Base-by-base conservation (phyloP, 2,113 vertebrate genomes). In the Otocyon megalotis region DNA sequence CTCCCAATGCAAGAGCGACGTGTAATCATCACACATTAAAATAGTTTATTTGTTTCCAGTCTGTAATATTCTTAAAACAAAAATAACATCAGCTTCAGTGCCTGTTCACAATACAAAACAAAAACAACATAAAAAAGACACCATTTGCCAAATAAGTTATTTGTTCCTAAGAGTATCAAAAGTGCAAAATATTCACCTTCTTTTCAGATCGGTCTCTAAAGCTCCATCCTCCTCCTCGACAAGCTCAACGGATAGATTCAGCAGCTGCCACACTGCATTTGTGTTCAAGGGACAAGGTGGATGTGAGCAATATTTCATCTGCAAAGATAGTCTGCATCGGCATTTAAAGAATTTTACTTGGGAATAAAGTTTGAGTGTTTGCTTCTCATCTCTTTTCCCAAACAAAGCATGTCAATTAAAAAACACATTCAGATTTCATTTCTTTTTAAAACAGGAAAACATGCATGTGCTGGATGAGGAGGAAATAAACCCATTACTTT, bases 1-100 rank as follows among this genome's bases (percentile, higher is more conserved):
- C 89, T 0, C 7, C 22, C 88, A 77, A 92, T 53, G 50, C 62
- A 62, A 90, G 97, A 82, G 65, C 87, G 58, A 82, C 67, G 15
- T 37, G 9, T 82, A 90, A 15, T 95, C 80, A 32, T 97, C 98
- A 98, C 98, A 99, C 99, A 77, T 97, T 98, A 99, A 99, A 99
- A 99, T 99, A 99, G 98, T 99, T 99, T 99, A 99, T 99, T 99
- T 98, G 97, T 98, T 98, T 98, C 96, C 95, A 98, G 98, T 97
- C 96, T 88, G 92, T 98, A 96, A 96, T 97, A 0, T 10, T 98
- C 95, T 98, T 95, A 97, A 98, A 98, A 98, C 88, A 97, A 98
- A 92, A 99, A 98, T 87, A 86, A 98, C 98, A 98, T 97, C 79
- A 95, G 90, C 95, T 96, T 98, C 97, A 98, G 97, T 97, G 98